Evolutionary conservation across 2,113 vertebrate genomes (phyloP), one percentile per base, ranked within the genome.

Genomic region (Fregetta grallaria): DNA sequence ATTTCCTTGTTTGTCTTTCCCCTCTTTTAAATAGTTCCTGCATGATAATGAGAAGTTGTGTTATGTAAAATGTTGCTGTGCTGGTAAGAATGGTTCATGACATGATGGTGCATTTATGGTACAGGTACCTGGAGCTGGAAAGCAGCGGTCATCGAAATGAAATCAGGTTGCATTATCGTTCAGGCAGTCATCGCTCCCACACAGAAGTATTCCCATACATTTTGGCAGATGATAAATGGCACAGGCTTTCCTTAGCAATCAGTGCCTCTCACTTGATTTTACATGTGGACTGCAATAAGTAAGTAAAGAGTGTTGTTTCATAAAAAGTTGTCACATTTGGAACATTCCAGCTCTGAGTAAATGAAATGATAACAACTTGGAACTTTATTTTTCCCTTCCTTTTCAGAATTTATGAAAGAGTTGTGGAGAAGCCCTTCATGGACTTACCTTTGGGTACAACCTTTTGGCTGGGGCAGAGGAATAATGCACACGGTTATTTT

Each of bases 221-320:
- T 97, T 97, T 99, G 97, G 99, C 99, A 45, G 99, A 99, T 90
- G 98, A 98, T 95, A 99, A 99, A 98, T 99, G 99, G 99, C 99
- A 99, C 97, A 99, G 99, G 81, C 98, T 99, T 74, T 99, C 99
- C 27, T 96, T 99, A 94, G 98, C 99, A 62, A 96, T 99, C 97
- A 99, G 99, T 85, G 99, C 99, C 55, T 99, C 99, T 78, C 99
- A 99, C 42, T 96, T 99, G 97, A 98, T 99, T 88, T 98, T 99
- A 70, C 98, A 99, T 8, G 96, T 99, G 18, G 99, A 99, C 98
- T 99, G 99, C 97, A 99, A 99, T 98, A 99, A 99, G 99, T 99
- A 98, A 97, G 98, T 96, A 80, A 62, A 77, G 34, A 77, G 4
- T 53, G 44, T 59, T 75, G 56, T 77, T 96, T 88, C 73, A 4